Evolutionary conservation across 2,888 invertebrate species (phyloP), one percentile per base, ranked within the genome.

Genomic region (Temnothorax rugatulus): DNA sequence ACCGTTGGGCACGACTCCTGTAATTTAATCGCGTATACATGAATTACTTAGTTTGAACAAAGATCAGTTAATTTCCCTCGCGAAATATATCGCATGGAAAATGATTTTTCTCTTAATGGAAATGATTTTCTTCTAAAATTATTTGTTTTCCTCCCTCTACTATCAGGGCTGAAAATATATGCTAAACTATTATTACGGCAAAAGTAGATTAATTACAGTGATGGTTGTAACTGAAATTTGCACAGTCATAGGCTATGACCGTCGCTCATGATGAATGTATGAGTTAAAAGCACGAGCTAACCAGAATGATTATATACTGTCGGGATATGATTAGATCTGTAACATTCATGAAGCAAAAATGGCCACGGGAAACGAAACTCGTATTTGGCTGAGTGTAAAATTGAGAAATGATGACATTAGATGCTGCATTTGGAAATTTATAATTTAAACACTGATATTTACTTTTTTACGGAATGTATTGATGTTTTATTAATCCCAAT

Each of bases 11-110:
- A 52, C 11, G 21, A 47, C 5, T 50, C 4, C 61, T 52, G 63
- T 71, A 82, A 84, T 82, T 83, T 68, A 69, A 50, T 69, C 69
- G 59, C 18, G 13, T 34, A 15, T 21, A 21, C 54, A 54, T 71
- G 44, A 79, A 71, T 71, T 79, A 79, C 13, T 11, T 44, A 11
- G 5, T 11, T 3, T 9, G 8, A 3, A 68, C 13, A 11, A 68
- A n/a, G n/a, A 59, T 34, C 71, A 29, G 44, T 54, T 54, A 54
- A 57, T 44, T 77, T 15, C 13, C 11, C 8, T 25, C 4, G 9
- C 54, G 5, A 66, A 38, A 52, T n/a, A 29, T 54, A 15, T 29
- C 13, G 25, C 18, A 15, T n/a, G 52, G 29, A 47, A 38, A 77
- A 38, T 77, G 29, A 29, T 29, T n/a, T 13, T 21, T 38, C 64